Base-by-base conservation (phyloP, 2,797 vertebrate species). In the Halcyon smyrnensis region DNA sequence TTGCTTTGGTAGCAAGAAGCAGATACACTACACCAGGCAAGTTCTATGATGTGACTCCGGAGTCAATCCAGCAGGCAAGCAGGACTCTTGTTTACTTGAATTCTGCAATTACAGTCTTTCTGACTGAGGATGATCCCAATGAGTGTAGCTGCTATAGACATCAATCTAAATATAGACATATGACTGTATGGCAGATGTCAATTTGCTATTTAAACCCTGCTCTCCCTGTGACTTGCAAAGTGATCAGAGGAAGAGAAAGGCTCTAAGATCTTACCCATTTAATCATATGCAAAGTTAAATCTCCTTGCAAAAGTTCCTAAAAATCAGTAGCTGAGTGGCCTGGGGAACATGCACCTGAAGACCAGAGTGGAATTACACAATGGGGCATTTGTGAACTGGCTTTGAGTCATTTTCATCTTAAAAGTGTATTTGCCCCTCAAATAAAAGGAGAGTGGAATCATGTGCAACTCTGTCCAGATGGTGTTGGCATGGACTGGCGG, bases 201-300 rank as follows among this genome's bases (percentile, higher is more conserved):
- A 32, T 81, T 91, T 91, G 43, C 60, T 84, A 56, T 94, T 91
- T 93, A 94, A 93, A 89, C 74, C 46, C 62, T 81, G 28, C 65
- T 92, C 46, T 84, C 64, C 64, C 43, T 54, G 34, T 24, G 36
- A 67, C 74, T 83, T 70, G 41, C 24, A n/a, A 62, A 87, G 18
- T 34, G 37, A 84, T 57, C 23, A 67, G 41, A 67, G 37, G 57
- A 82, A 78, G 39, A 78, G 30, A 59, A 25, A 79, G 8, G 84
- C 41, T 93, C 71, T 73, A 36, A 45, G 60, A 83, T 83, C 54
- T 59, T 37, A 62, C 24, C 25, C 24, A 30, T 63, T 75, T 60
- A 64, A 43, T 75, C 39, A n/a, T 20, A 69, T 10, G 23, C 30
- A 62, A 76, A 88, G 41, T 71, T 39, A 68, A 80, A 87, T 56